phyloP scores from a whole-genome alignment of 2,888 invertebrate genomes.

The Hypercompe scribonia region DNA sequence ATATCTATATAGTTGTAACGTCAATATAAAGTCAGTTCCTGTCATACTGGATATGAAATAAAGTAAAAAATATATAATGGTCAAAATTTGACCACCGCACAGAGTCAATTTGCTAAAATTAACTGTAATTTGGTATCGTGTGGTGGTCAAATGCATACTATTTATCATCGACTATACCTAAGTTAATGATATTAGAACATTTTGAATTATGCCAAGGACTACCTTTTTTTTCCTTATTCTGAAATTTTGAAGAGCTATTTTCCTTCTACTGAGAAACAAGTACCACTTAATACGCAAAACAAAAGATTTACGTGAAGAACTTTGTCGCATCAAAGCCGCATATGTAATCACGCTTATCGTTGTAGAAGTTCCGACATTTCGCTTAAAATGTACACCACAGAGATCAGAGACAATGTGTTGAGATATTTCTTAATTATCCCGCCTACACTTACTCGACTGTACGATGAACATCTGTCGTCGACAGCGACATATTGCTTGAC shows the following conservation, averaged over 20 bases:
- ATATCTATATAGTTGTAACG: no score
- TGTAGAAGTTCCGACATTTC: neutral
- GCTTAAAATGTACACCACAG: neutral
- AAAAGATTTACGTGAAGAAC: neutral
- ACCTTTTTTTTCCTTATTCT: neutral
- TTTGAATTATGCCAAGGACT: no score
- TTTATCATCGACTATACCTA: no score
- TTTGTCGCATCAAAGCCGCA: neutral
- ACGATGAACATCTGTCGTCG: slow-evolving; percentile 38
- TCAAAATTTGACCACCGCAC: no score
- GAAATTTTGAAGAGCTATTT: neutral
- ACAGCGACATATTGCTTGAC: slow-evolving; percentile 52
- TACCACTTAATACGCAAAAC: neutral
- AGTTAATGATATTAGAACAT: no score
- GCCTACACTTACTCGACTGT: neutral
- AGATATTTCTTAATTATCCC: slow-evolving; percentile 8
- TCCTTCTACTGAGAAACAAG: neutral
- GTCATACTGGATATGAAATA: no score
- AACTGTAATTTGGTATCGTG: no score
- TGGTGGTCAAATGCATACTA: no score
- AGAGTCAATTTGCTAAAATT: no score
- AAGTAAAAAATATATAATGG: no score
- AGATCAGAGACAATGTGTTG: slow-evolving; percentile 4
- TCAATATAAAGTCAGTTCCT: no score
- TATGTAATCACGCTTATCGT: neutral